Percentiles rank a stretch among this genome's conserved stretches.
phyloP scores from a whole-genome alignment of 2,113 vertebrate genomes.

The Paedocypris sp. region DNA sequence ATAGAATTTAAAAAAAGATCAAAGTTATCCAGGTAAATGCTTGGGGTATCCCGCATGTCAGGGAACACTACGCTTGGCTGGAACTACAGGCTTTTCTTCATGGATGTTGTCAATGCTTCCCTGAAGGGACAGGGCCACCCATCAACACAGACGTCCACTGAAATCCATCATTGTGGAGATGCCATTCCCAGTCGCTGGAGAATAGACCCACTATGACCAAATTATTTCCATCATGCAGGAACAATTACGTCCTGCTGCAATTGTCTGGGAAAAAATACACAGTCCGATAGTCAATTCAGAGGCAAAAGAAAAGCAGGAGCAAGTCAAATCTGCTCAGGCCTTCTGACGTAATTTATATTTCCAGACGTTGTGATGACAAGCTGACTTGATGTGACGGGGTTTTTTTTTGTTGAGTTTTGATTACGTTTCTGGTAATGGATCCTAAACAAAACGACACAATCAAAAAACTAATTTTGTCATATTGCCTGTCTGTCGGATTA shows the following conservation, averaged over 20 bases:
- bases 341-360: no score
- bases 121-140: constrained; percentile 30
- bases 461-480: no score
- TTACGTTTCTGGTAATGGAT: no score
- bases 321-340: no score
- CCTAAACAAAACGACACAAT: no score
- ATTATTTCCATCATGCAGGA: constrained; percentile 26
- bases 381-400: no score
- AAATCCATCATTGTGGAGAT: constrained; percentile 24
- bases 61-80: not conserved
- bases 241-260: constrained; percentile 13
- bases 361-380: no score
- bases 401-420: no score
- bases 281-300: not conserved
- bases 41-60: constrained; percentile 5
- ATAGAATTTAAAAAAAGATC: no score
- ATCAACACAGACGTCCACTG: not conserved
- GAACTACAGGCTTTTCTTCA: not conserved
- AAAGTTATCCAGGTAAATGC: no score
- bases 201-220: constrained; percentile 23
- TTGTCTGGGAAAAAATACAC: constrained; percentile 13
- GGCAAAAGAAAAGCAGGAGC: no score
- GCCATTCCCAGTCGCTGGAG: constrained; percentile 5
- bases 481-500: no score
- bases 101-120: not conserved